Evolutionary conservation across 2,888 invertebrate species (phyloP).

Genomic region (Limnephilus lunatus): DNA sequence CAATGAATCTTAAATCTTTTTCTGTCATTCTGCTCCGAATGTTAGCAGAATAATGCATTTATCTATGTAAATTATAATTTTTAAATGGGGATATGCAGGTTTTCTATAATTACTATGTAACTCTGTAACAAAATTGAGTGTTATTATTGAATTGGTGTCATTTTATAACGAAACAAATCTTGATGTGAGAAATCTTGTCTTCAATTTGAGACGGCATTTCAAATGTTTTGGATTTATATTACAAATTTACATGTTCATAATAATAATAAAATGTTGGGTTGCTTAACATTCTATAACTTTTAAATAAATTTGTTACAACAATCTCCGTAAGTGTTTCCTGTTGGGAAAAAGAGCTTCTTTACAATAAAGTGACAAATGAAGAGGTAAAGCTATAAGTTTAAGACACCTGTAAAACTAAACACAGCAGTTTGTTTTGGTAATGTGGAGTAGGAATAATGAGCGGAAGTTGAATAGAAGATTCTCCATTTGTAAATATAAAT

Average conservation of each 20-base stretch:
- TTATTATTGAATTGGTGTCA: not conserved
- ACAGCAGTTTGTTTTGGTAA: not conserved
- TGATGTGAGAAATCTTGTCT: not conserved
- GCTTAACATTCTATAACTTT: not conserved
- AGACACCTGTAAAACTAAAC: not conserved
- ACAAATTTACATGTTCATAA: not conserved
- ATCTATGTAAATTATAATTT: not conserved
- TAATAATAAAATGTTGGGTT: not conserved
- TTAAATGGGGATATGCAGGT: not conserved
- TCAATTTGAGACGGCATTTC: not conserved
- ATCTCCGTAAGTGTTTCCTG: not conserved
- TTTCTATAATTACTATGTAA: not conserved
- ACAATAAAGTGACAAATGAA: not conserved
- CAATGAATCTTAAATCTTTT: not conserved
- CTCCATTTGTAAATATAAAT: conserved; percentile 50
- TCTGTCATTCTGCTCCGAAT: not conserved
- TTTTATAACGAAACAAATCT: not conserved
- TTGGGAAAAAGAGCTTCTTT: not conserved
- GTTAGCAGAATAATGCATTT: not conserved
- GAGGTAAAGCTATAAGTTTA: not conserved
- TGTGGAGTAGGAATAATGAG: not conserved
- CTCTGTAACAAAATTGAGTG: not conserved
- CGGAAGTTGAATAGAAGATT: conserved; percentile 6
- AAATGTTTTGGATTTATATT: not conserved
- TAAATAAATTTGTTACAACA: not conserved